A percentile compares a stretch with the other conserved stretches of the same genome.
Evolutionary conservation across 2,113 vertebrate genomes (phyloP).

Genomic region (Heterotilapia buettikoferi): DNA sequence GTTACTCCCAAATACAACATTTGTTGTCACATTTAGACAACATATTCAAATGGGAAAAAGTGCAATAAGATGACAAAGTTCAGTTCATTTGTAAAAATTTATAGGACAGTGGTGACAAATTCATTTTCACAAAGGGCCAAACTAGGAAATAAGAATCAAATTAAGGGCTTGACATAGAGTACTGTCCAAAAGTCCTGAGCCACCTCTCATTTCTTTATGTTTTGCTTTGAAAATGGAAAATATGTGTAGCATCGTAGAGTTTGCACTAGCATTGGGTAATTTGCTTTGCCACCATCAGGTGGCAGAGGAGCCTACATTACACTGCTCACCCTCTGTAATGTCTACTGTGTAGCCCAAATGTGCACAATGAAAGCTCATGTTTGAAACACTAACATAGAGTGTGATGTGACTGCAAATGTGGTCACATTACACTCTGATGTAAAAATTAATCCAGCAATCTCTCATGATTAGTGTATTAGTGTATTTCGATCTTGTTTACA

Average conservation of each 20-base stretch:
- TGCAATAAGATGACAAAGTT: not conserved
- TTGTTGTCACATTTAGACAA: not conserved
- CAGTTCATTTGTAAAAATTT: not conserved
- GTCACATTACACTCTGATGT: not conserved
- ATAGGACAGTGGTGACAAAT: not conserved
- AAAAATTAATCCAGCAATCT: not conserved
- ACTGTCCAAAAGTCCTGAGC: not conserved
- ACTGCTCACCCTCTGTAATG: not conserved
- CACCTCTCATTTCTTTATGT: not conserved
- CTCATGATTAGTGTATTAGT: not conserved
- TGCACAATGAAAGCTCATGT: not conserved
- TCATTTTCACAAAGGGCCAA: not conserved
- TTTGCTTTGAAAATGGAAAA: not conserved
- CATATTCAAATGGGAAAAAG: not conserved
- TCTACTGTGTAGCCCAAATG: not conserved
- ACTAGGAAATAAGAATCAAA: not conserved
- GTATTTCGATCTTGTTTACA: not conserved
- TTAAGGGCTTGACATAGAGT: not conserved
- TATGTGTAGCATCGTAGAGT: not conserved
- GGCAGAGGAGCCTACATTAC: not conserved
- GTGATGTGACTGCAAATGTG: not conserved
- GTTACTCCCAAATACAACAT: not conserved
- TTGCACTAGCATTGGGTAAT: not conserved
- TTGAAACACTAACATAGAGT: not conserved
- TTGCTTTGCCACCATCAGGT: not conserved